These are phyloP conservation scores for Scelioninae gen. 1 DNA, from an alignment of 2,888 invertebrate genomes.

Conservation along the genomic window DNA sequence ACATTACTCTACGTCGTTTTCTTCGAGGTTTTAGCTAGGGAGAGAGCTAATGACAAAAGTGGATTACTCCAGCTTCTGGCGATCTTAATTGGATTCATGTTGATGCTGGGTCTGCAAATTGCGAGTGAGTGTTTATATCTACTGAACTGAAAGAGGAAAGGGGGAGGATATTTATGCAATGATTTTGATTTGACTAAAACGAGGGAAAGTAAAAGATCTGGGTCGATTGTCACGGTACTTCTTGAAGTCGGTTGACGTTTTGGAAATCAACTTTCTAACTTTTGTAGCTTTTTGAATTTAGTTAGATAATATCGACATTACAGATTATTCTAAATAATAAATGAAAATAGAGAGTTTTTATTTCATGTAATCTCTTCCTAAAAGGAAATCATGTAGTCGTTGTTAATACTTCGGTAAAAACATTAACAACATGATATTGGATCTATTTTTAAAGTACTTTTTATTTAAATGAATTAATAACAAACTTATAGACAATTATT, in stretches of 20 bases:
- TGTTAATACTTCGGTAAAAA: no score
- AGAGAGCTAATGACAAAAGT: conserved; percentile 86
- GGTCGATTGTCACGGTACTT: conserved; percentile 3
- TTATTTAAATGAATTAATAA: no score
- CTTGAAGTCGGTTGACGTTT: no score
- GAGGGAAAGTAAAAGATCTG: conserved; percentile 22
- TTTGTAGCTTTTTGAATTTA: background rate
- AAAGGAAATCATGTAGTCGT: no score
- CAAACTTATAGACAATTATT: no score
- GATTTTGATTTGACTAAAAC: background rate
- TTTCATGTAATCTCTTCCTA: no score
- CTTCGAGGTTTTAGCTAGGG: conserved; percentile 92
- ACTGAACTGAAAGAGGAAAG: background rate
- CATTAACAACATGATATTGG: no score
- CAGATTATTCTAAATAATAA: no score
- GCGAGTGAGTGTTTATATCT: conserved; percentile 79
- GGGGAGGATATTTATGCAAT: no score
- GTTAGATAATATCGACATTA: background rate
- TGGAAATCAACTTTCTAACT: background rate
- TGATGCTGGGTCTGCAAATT: conserved; percentile 86
- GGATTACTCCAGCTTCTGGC: conserved; percentile 86
- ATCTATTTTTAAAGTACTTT: no score
- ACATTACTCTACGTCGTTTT: conserved; percentile 92
- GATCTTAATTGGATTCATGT: conserved; percentile 86
- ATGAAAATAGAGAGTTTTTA: no score